Evolutionary conservation across 2,888 invertebrate genomes (phyloP).

Genomic region (Desoria tigrina): DNA sequence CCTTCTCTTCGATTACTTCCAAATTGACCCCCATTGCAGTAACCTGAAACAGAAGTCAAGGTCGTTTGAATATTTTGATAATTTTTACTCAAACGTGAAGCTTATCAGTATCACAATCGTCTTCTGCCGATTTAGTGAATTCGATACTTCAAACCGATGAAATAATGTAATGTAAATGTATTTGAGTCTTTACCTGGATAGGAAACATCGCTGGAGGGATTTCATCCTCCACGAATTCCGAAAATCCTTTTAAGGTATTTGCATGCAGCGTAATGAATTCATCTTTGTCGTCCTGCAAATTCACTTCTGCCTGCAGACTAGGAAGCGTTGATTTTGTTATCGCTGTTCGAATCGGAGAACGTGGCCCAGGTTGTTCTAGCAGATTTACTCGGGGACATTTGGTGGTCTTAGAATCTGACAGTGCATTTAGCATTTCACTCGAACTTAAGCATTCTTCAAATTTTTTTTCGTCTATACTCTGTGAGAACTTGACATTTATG

Average conservation of each 20-base stretch:
- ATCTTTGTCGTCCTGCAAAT: slow-evolving; percentile 30
- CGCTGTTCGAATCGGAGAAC: slow-evolving; percentile 43
- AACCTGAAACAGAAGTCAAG: slow-evolving; percentile 33
- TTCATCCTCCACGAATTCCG: slow-evolving; percentile 86
- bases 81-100: slow-evolving; percentile 24
- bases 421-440: slow-evolving; percentile 17
- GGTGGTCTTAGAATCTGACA: slow-evolving; percentile 18
- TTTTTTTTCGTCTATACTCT: slow-evolving; percentile 43
- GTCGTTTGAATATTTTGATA: too few species aligned
- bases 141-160: not conserved
- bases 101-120: not conserved
- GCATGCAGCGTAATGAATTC: slow-evolving; percentile 64
- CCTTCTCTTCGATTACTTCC: slow-evolving; percentile 79
- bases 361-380: slow-evolving; percentile 46
- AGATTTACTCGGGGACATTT: slow-evolving; percentile 44
- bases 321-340: slow-evolving; percentile 54
- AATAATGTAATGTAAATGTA: not conserved
- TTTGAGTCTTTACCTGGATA: slow-evolving; percentile 65
- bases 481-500: slow-evolving; percentile 29
- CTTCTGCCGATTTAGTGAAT: slow-evolving; percentile 6
- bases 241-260: slow-evolving; percentile 78
- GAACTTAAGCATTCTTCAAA: slow-evolving; percentile 34
- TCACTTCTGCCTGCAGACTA: slow-evolving; percentile 48
- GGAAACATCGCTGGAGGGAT: slow-evolving; percentile 77
- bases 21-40: slow-evolving; percentile 71